Conservation (phyloP, 1,140 invertebrate genomes). For the Drosophila busckii region DNA sequence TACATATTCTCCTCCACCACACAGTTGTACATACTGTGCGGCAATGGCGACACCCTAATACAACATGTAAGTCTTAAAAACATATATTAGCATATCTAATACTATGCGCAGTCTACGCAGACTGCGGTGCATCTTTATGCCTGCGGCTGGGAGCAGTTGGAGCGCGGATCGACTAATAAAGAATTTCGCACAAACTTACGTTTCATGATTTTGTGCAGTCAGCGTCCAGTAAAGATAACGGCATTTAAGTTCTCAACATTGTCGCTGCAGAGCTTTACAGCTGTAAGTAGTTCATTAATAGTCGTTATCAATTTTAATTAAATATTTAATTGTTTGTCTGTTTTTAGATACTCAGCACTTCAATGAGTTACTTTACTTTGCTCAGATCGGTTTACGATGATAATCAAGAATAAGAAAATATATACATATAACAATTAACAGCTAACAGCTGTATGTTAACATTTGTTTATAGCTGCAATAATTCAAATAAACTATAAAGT, state of each 20-base stretch:
- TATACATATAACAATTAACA: too few relatives aligned
- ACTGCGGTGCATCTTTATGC: conserved; percentile 62
- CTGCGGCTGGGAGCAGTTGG: conserved; percentile 70
- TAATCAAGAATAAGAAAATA: conserved; percentile 20
- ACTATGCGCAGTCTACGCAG: conserved; percentile 31
- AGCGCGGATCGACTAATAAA: conserved; percentile 3
- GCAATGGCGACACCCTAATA: conserved; percentile 65
- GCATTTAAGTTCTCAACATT: conserved; percentile 73
- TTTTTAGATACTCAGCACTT: conserved; percentile 63
- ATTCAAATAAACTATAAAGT: too few relatives aligned
- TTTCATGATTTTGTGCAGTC: conserved; percentile 71
- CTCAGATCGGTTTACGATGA: conserved; percentile 62
- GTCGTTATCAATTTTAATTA: background rate
- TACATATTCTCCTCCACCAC: conserved; percentile 67
- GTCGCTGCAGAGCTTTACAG: conserved; percentile 68
- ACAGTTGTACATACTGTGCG: conserved; percentile 67
- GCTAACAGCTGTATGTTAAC: too few relatives aligned
- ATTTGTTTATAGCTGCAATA: too few relatives aligned
- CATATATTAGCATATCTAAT: too few relatives aligned
- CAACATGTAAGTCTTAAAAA: conserved; percentile 40
- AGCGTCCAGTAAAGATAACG: conserved; percentile 66
- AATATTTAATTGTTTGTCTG: background rate
- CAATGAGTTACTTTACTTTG: conserved; percentile 71
- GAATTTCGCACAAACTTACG: conserved; percentile 45
- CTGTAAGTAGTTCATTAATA: conserved; percentile 34